A percentile compares a stretch with the other conserved stretches of the same genome.
Evolutionary conservation across 2,888 invertebrate genomes (phyloP).

Genomic region (Stegana nigrithorax): DNA sequence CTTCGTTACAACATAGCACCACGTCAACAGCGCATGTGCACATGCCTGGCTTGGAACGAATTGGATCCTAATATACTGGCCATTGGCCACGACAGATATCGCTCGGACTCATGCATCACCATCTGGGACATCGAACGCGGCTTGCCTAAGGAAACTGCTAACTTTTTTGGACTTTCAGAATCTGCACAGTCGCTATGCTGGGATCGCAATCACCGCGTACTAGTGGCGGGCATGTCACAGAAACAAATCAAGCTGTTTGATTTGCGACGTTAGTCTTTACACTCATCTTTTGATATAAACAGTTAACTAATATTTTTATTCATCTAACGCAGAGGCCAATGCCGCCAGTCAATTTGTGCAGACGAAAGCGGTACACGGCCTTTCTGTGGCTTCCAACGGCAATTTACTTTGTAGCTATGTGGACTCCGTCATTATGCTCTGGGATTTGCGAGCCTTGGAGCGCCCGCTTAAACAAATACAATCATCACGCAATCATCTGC

Average conservation of each 20-base stretch:
- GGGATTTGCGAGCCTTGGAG: slow-evolving; percentile 90
- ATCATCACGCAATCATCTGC: slow-evolving; percentile 73
- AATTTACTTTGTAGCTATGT: slow-evolving; percentile 86
- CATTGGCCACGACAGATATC: slow-evolving; percentile 88
- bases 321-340: slow-evolving; percentile 74
- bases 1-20: slow-evolving; percentile 82
- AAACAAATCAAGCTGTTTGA: slow-evolving; percentile 91
- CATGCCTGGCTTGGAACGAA: slow-evolving; percentile 89
- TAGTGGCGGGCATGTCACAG: slow-evolving; percentile 90
- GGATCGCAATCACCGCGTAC: slow-evolving; percentile 80
- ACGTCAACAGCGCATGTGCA: slow-evolving; percentile 86
- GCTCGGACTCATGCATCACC: slow-evolving; percentile 88
- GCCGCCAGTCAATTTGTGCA: slow-evolving; percentile 70
- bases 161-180: slow-evolving; percentile 86
- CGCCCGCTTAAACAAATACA: slow-evolving; percentile 83
- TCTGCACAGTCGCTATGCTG: slow-evolving; percentile 87
- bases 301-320: background rate
- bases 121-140: slow-evolving; percentile 82
- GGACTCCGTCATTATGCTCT: slow-evolving; percentile 84
- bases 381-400: slow-evolving; percentile 82
- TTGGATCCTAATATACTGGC: slow-evolving; percentile 84
- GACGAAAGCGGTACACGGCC: slow-evolving; percentile 86
- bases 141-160: slow-evolving; percentile 64
- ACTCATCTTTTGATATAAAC: background rate
- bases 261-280: slow-evolving; percentile 79